Percentiles rank a stretch among this genome's conserved stretches.
These are phyloP conservation scores for Gonioctena quinquepunctata DNA, from an alignment of 1,140 invertebrate species.

Conservation along the genomic window DNA sequence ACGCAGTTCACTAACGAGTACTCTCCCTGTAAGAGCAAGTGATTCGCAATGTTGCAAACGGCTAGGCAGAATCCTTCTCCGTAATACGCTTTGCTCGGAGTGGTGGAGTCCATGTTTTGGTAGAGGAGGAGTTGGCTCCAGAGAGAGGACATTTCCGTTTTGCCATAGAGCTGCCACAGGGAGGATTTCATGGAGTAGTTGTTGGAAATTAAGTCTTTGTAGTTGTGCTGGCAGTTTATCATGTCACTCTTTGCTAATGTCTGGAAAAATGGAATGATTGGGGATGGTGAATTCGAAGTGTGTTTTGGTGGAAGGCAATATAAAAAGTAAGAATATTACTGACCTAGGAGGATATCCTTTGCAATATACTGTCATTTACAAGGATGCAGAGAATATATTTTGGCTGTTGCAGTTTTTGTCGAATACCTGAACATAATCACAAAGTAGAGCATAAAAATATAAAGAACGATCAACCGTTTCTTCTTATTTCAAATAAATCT, in stretches of 20 bases:
- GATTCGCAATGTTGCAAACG: constrained; percentile 70
- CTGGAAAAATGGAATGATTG: too few species aligned
- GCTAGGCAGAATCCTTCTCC: constrained; percentile 72
- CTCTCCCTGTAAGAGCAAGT: constrained; percentile 67
- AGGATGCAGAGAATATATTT: too few species aligned
- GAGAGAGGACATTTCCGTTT: constrained; percentile 78
- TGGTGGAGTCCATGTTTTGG: constrained; percentile 67
- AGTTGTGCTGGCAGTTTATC: constrained; percentile 82
- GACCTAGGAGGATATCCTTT: too few species aligned
- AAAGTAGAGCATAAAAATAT: too few species aligned
- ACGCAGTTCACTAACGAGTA: constrained; percentile 61
- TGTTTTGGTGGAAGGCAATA: too few species aligned
- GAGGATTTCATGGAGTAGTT: constrained; percentile 79
- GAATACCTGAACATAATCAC: too few species aligned
- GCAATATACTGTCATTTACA: too few species aligned
- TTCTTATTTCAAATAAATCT: too few species aligned
- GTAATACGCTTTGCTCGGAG: constrained; percentile 63
- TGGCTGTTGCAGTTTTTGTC: too few species aligned
- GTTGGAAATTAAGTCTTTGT: constrained; percentile 77
- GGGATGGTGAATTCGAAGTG: too few species aligned
- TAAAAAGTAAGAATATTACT: too few species aligned
- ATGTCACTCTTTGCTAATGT: constrained; percentile 82
- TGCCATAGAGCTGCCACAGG: constrained; percentile 85
- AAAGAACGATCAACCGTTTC: too few species aligned
- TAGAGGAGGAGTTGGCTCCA: constrained; percentile 78